phyloP scores from a whole-genome alignment of 2,888 invertebrate species.

The Pasiphila rectangulata region DNA sequence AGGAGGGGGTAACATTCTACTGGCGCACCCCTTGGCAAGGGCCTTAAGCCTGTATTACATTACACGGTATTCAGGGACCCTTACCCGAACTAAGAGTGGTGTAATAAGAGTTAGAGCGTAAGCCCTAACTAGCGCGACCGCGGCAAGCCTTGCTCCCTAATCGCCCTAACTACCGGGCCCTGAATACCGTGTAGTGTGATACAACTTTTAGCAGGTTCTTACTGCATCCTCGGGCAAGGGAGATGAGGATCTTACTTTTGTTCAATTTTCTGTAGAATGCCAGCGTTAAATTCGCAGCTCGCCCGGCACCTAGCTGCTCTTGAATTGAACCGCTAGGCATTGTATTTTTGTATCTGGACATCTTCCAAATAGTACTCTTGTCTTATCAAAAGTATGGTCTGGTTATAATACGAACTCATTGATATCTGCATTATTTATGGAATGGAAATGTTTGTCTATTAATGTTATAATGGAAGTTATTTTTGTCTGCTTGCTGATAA shows the following conservation, averaged over 20 bases:
- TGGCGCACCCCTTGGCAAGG: too few species aligned
- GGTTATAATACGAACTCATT: slow-evolving; percentile 26
- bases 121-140: too few species aligned
- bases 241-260: slow-evolving; percentile 1
- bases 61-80: too few species aligned
- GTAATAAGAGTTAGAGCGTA: too few species aligned
- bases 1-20: too few species aligned
- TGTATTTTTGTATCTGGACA: slow-evolving; percentile 78
- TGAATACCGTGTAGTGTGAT: too few species aligned
- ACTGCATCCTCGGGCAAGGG: too few species aligned
- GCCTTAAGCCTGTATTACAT: too few species aligned
- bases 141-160: too few species aligned
- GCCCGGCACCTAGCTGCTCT: slow-evolving; percentile 57
- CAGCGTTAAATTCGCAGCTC: slow-evolving; percentile 16
- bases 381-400: slow-evolving; percentile 55
- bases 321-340: slow-evolving; percentile 65
- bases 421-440: slow-evolving; percentile 30
- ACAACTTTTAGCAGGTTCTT: too few species aligned
- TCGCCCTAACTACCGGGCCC: too few species aligned
- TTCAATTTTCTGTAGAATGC: slow-evolving; percentile 9
- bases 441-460: slow-evolving; percentile 29
- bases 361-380: slow-evolving; percentile 71
- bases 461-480: slow-evolving; percentile 22
- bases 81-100: too few species aligned
- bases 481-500: slow-evolving; percentile 23